Conservation (phyloP, 2,113 vertebrate genomes). For the Mus pahari region DNA sequence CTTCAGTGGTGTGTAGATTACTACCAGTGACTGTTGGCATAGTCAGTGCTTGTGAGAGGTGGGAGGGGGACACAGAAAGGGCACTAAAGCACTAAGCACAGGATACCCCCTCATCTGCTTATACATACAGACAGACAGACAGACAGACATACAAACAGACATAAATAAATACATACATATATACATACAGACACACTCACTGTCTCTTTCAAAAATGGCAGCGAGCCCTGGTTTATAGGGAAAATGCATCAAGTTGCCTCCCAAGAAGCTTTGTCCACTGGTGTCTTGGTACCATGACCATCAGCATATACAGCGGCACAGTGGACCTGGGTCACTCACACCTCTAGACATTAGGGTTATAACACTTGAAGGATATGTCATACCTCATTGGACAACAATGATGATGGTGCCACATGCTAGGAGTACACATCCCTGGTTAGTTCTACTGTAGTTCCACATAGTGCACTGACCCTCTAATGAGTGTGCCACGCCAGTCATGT, state of each 20-base stretch:
- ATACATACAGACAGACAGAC: too few relatives aligned
- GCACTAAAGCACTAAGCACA: neutral
- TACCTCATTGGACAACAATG: neutral
- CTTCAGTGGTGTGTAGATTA: constrained; percentile 20
- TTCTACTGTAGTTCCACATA: neutral
- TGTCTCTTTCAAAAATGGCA: neutral
- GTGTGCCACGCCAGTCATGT: neutral
- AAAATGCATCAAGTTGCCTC: neutral
- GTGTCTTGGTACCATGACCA: neutral
- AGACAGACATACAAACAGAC: too few relatives aligned
- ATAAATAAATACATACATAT: too few relatives aligned
- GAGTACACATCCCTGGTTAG: neutral
- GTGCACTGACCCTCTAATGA: neutral
- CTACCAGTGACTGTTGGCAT: neutral
- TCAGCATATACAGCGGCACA: neutral
- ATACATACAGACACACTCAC: too few relatives aligned
- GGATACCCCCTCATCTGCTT: accelerated
- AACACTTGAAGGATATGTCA: neutral
- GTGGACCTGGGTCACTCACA: neutral
- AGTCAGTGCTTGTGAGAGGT: neutral
- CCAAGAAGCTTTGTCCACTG: neutral
- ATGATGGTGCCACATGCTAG: neutral
- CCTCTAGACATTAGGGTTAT: neutral
- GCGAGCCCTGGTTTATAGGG: neutral
- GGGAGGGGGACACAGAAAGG: neutral